Evolutionary conservation across 2,888 invertebrate genomes (phyloP).

Genomic region (Punctoribates punctum): DNA sequence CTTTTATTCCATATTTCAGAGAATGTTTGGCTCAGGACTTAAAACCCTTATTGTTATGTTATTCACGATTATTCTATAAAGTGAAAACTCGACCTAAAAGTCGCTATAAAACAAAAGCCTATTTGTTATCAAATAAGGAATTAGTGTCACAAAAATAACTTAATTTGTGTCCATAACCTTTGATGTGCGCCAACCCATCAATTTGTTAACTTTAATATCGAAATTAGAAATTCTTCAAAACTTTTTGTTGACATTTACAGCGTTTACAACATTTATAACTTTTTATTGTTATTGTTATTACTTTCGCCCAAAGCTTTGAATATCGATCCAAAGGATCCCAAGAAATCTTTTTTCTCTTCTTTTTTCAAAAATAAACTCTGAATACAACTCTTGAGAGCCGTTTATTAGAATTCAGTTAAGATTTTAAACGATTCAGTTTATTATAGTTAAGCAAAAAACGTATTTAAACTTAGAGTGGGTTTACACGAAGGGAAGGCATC

Average conservation of each 20-base stretch:
- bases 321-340: neutral
- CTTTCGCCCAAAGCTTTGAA: conserved; percentile 23
- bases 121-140: conserved; percentile 4
- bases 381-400: conserved; percentile 5
- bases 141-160: neutral
- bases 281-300: conserved; percentile 30
- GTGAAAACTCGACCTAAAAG: neutral
- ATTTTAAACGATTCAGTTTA: neutral
- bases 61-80: conserved; percentile 13
- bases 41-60: neutral
- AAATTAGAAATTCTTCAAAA: neutral
- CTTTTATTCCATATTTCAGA: neutral
- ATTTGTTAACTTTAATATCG: neutral
- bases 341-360: neutral
- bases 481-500: neutral
- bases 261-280: neutral
- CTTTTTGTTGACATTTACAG: conserved; percentile 25
- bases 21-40: neutral
- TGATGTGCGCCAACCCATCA: neutral
- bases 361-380: neutral
- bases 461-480: neutral
- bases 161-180: conserved; percentile 2
- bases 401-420: neutral
- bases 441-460: neutral
- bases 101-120: neutral